Evolutionary conservation across 2,888 invertebrate genomes (phyloP).

Genomic region (Odontomyia ornata): DNA sequence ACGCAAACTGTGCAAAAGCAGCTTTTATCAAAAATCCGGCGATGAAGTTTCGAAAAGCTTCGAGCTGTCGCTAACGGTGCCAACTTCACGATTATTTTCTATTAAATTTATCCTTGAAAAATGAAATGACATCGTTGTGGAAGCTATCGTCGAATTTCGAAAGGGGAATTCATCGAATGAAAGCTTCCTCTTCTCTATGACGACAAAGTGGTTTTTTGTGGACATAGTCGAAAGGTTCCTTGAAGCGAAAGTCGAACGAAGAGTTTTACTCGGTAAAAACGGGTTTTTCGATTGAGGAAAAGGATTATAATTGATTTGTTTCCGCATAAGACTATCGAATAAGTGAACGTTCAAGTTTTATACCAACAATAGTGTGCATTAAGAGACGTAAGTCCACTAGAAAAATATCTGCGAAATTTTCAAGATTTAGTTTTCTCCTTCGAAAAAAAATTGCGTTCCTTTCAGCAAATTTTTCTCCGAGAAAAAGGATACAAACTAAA

Average conservation of each 20-base stretch:
- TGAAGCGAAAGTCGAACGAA: background rate
- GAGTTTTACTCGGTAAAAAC: conserved; percentile 4
- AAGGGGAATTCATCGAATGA: conserved; percentile 16
- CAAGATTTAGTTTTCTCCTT: background rate
- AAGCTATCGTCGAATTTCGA: background rate
- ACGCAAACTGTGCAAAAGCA: too few relatives aligned
- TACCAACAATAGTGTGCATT: conserved; percentile 12
- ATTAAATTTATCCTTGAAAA: background rate
- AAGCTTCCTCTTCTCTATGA: conserved; percentile 3
- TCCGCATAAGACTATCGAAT: background rate
- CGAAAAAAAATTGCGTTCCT: background rate
- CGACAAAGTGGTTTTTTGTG: conserved; percentile 37
- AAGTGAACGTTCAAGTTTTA: background rate
- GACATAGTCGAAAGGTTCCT: conserved; percentile 32
- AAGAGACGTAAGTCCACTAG: conserved; percentile 37
- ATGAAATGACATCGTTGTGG: background rate
- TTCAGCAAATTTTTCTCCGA: background rate
- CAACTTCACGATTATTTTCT: conserved; percentile 32
- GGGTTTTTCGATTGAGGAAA: background rate
- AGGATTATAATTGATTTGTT: conserved; percentile 10
- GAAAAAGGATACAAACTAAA: background rate
- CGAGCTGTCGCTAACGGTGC: background rate
- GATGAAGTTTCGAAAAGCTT: too few relatives aligned
- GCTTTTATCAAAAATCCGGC: too few relatives aligned
- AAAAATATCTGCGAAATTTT: background rate